A percentile compares a stretch with the other conserved stretches of the same genome.
phyloP scores from a whole-genome alignment of 1,140 invertebrate species.

The Melanaphis sacchari region DNA sequence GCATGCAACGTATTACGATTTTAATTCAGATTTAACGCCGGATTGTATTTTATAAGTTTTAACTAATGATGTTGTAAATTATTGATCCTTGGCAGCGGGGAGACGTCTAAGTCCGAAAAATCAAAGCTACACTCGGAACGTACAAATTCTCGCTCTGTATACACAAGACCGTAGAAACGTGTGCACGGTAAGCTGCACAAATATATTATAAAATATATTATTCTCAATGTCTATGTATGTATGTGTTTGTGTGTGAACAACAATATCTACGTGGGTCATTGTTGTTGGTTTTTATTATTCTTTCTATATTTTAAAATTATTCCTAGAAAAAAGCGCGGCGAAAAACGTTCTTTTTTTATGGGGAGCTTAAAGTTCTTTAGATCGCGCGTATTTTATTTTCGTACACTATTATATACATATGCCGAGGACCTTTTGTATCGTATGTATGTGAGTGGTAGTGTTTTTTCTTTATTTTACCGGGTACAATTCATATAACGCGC shows the following conservation, averaged over 20 bases:
- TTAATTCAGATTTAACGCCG: not conserved
- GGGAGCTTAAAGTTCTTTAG: not conserved
- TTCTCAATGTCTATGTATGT: not conserved
- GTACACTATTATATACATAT: not conserved
- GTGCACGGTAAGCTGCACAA: not conserved
- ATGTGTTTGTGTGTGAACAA: not conserved
- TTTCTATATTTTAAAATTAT: conserved; percentile 51
- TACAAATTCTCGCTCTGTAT: not conserved
- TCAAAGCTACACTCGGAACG: not conserved
- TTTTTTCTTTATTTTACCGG: not conserved
- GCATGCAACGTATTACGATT: not conserved
- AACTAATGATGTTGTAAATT: not conserved
- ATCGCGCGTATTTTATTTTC: not conserved
- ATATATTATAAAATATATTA: conserved; percentile 24
- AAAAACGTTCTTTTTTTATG: conserved; percentile 10
- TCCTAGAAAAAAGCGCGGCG: conserved; percentile 22
- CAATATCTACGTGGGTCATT: conserved; percentile 38
- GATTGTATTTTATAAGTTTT: not conserved
- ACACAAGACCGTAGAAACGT: not conserved
- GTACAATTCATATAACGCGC: not conserved
- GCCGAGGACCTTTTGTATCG: not conserved
- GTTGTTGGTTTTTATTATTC: conserved; percentile 43
- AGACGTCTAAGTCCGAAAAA: not conserved
- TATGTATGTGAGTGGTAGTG: not conserved
- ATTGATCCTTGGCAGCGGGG: not conserved